Evolutionary conservation across 2,113 vertebrate genomes (phyloP), one percentile per base, ranked within the genome.

Genomic region (Dasyprocta punctata): DNA sequence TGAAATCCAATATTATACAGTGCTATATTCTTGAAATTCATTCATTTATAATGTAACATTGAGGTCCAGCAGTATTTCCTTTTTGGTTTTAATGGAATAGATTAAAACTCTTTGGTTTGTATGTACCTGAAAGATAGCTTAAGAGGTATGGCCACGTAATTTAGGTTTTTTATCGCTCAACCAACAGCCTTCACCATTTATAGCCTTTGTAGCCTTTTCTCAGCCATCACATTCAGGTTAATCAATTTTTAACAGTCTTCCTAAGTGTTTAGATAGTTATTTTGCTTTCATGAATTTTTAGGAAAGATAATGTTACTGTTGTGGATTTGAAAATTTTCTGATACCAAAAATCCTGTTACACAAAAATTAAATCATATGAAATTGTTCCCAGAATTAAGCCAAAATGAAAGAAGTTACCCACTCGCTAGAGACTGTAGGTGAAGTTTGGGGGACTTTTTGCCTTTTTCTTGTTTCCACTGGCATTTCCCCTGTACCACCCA

Each of bases 21-120:
- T 9, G n/a, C 54, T 85, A 13, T 75, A 58, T n/a, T 97, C 44
- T 97, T 63, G 17, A 97, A 95, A 83, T 58, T 58, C 28, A 82
- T 92, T 95, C 82, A 97, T 60, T 36, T 83, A 61, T 58, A 85
- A 9, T 38, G 67, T 73, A 78, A 85, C 52, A 67, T 1, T 71
- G 44, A 30, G 11, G 49, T 12, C 14, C 22, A 61, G 30, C 58
- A 33, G 2, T 20, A 92, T 83, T 96, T 96, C 87, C 87, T 92
- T 95, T 97, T 81, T 80, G 47, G 65, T 77, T 56, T 86, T 71
- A 88, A 83, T 4, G 36, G 30, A 86, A 65, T 49, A 93, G 80
- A 81, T 89, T 63, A 69, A 93, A 84, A 85, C 93, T 71, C 7
- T 6, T 88, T 80, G 22, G 3, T 91, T 86, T 89, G 33, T 75